Base-by-base conservation (phyloP, 2,113 vertebrate species). In the Cyanoliseus patagonus region DNA sequence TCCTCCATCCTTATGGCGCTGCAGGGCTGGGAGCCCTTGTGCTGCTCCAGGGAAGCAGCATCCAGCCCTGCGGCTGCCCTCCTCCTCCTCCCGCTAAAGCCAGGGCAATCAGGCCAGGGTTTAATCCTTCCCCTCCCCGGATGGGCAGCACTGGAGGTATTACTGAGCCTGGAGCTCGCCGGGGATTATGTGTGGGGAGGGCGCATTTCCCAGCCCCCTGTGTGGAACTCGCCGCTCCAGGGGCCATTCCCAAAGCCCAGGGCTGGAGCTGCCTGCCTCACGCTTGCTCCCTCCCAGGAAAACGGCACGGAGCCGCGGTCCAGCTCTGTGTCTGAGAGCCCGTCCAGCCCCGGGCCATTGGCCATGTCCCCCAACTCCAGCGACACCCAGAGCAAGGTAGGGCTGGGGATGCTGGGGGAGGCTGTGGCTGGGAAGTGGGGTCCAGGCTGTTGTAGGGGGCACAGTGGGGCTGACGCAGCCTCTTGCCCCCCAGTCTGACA, bases 311-410 rank as follows among this genome's bases (percentile, higher is more conserved):
- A 97, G 78, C 74, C 8, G 0, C 90, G 2, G 35, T 59, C 83
- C 7, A 83, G 33, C 90, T 85, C 46, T 0, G 82, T 95, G 63
- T 91, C 95, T 0, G 97, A 98, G 90, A 91, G 82, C 63, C 94
- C 64, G 0, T 46, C 90, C 83, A 98, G 92, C 83, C 97, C 97
- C 0, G n/a, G 10, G 37, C 89, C 75, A 1, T n/a, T 84, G 90
- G 72, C 95, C 2, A 2, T 25, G 13, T 96, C 97, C 49, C 88
- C 97, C 1, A 5, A 42, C 53, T 69, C 92, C 35, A 69, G 83
- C 2, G 94, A 97, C 11, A 95, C 49, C 90, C 96, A 90, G 42
- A 78, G 95, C 17, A 96, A 98, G 98, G 98, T 98, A 97, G 92
- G 96, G 72, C 72, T 74, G 92, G 80, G 66, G 70, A 3, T 47